Evolutionary conservation across 1,140 invertebrate species (phyloP), one percentile per base, ranked within the genome.

Genomic region (Dreissena rostriformis): DNA sequence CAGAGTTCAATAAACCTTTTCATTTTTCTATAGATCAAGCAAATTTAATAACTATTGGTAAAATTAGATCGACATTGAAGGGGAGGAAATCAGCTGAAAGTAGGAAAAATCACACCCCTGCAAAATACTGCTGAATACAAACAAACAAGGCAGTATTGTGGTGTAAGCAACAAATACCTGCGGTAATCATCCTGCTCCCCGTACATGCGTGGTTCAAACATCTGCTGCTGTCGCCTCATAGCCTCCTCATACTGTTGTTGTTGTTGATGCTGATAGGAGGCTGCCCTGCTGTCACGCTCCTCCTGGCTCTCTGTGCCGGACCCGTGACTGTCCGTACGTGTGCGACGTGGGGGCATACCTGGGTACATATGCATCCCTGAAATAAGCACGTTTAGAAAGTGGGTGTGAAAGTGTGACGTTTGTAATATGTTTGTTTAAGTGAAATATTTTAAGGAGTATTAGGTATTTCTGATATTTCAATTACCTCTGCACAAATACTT

Each of bases 311-410:
- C 93, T 81, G 90, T 91, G 17, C 89, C 93, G 63, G 93, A 93
- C 7, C 92, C 92, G 88, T 93, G 92, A 87, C 92, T 93, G 78
- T 93, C 92, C 71, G 92, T 93, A 24, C 93, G 88, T 29, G 86
- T 87, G 29, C 91, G 78, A 51, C 87, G 53, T n/a, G 57, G 17
- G 2, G 17, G 57, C 67, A 91, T 82, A 74, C 86, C 83, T 51
- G 88, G 87, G 78, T 89, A 92, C 85, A 91, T 91, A 70, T 90
- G 88, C 88, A 94, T 91, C 52, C 91, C 93, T 92, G 85, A 67
- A 71, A 76, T n/a, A 29, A 76, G 61, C 19, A 63, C 7, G 7
- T 4, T 26, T 63, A 63, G 24, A n/a, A 63, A 63, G 61, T 5
- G 24, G 61, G 61, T 11, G 2, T 63, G 24, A 26, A 63, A 63